A percentile compares a stretch with the other conserved stretches of the same genome.
phyloP scores from a whole-genome alignment of 2,888 invertebrate genomes.

The Operophtera brumata region DNA sequence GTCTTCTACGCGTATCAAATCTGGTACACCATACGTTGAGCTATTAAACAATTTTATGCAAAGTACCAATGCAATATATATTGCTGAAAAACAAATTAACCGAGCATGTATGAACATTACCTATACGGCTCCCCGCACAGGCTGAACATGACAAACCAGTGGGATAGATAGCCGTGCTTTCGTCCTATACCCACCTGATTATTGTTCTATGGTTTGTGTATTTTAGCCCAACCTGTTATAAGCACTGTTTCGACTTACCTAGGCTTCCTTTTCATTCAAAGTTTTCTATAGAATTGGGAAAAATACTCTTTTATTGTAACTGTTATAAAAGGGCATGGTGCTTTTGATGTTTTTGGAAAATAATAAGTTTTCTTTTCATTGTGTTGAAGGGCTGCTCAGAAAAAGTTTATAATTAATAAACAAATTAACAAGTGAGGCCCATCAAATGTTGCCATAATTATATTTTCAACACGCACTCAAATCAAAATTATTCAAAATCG shows the following conservation, averaged over 20 bases:
- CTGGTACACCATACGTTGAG: no score
- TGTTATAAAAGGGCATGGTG: conserved; percentile 19
- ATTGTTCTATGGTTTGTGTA: conserved; percentile 52
- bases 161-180: no score
- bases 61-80: no score
- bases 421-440: not conserved
- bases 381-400: conserved; percentile 12
- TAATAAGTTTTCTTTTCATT: conserved; percentile 21
- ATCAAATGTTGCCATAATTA: not conserved
- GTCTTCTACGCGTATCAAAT: no score
- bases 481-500: no score
- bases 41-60: no score
- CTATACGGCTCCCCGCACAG: no score
- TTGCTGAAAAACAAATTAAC: no score
- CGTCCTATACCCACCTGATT: not conserved
- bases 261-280: conserved; percentile 59
- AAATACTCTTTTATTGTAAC: conserved; percentile 25
- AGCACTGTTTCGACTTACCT: conserved; percentile 52
- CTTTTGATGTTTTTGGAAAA: conserved; percentile 12
- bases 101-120: no score
- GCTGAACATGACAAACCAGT: no score
- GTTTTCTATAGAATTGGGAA: conserved; percentile 42
- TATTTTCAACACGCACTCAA: not conserved
- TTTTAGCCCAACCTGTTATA: conserved; percentile 52
- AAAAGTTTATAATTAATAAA: not conserved